Base-by-base conservation (phyloP, 2,888 invertebrate genomes). In the Sphinx pinastri region DNA sequence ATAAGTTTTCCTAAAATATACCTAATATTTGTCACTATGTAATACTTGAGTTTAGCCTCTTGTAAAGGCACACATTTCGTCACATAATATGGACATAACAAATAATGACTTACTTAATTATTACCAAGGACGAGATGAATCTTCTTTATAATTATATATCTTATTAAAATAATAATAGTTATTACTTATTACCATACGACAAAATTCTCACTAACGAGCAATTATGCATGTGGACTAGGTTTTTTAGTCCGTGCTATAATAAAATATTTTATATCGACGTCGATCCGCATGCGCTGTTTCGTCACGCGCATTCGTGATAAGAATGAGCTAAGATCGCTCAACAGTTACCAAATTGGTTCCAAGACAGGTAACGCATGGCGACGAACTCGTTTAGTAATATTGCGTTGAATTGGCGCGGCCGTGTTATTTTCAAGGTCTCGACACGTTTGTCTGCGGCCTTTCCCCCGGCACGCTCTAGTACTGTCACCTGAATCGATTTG, bases 341-440 rank as follows among this genome's bases (percentile, higher is more conserved):
- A 68, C 68, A 72, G 58, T 71, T 73, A 70, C 45, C 69, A 59
- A 70, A 75, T 74, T 71, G 45, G 72, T 74, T 76, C 70, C 68
- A 67, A 52, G 51, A 60, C 58, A 78, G 76, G 77, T 79, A 77
- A 80, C 76, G 74, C 73, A 75, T 74, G 74, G 71, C 77, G 71
- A 69, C 73, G 73, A 76, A 76, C 75, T 70, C 72, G 75, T 78
- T 82, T 72, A 68, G 74, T 76, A 75, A 75, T 77, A 76, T 78
- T 77, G 82, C 79, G 75, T 76, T 71, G 78, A 81, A 81, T 81
- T 78, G 81, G 81, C 78, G 78, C 78, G 80, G 76, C 81, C 81
- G 77, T 78, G 74, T 79, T 73, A 67, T 78, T 84, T 87, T 87
- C 88, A 89, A 88, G 88, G 88, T 82, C 80, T 72, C 80, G 79